Base-by-base conservation (phyloP, 2,888 invertebrate species). In the Osedax frankpressi region DNA sequence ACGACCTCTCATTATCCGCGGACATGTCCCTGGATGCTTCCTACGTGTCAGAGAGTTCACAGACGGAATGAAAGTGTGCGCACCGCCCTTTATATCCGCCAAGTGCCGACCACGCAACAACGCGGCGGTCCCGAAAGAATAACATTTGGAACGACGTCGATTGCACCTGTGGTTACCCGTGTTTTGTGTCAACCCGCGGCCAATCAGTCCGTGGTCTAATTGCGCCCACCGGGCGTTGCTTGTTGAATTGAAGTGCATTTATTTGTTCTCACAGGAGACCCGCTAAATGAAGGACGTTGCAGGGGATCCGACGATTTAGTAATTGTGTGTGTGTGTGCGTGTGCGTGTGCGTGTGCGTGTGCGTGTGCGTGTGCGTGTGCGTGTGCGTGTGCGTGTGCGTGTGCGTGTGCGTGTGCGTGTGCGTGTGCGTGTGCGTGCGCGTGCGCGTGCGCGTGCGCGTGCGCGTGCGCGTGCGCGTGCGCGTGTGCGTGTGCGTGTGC, bases 271-370 rank as follows among this genome's bases (percentile, higher is more conserved):
- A 6, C 2, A 24, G 24, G 65, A 65, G 65, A 2, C 65, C 65
- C 2, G 25, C 65, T 1, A 24, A 65, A 65, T 0, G 65, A 65
- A 62, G 63, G 6, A 11, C 63, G 65, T 65, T n/a, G 65, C 65
- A 65, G 19, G 65, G 65, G 65, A 14, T 65, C 65, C 1, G 11
- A 14, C 65, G 65, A 65, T 65, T 14, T 14, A 3, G 1, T 1
- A 14, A 14, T 26, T 2, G 24, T 6, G 27, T 62, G 70, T 72
- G 28, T n/a, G 14, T 72, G 71, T 71, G 72, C 30, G 71, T 71
- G 72, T 71, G 72, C 30, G 72, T 71, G 72, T 71, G 72, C 30
- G 72, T 71, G 72, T 71, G 72, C 30, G 72, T 70, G 72, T 71
- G 72, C 26, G 72, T 71, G 72, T 71, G 72, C 26, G 70, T 71